Conservation (phyloP, 1,140 invertebrate species). For the Papilio aristodemus region DNA sequence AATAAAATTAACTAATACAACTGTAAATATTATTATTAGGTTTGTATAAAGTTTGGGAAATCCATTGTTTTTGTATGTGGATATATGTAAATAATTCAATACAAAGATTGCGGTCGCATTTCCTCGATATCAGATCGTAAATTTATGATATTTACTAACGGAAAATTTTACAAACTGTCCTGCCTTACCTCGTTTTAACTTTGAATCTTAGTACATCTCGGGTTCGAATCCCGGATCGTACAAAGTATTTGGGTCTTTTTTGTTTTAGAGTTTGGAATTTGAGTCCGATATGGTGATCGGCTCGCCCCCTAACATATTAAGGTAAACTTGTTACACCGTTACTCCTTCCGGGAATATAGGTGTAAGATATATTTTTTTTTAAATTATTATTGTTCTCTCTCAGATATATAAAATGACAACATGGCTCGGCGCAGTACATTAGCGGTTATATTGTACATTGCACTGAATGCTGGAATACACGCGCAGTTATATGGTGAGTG, state of each 20-base stretch:
- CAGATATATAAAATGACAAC: slow-evolving; percentile 20
- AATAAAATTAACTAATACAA: too few species aligned
- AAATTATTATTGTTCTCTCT: neutral
- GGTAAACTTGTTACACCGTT: too few species aligned
- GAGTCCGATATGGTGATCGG: too few species aligned
- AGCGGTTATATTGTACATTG: neutral
- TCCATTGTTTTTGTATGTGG: neutral
- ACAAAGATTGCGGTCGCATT: neutral
- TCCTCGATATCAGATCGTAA: neutral
- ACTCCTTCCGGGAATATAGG: too few species aligned
- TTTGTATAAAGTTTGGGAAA: neutral
- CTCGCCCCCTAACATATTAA: too few species aligned
- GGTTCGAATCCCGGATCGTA: too few species aligned
- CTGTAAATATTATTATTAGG: too few species aligned
- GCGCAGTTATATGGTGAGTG: slow-evolving; percentile 19
- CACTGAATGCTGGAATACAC: neutral
- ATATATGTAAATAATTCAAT: slow-evolving; percentile 7
- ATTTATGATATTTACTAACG: neutral
- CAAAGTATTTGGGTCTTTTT: too few species aligned
- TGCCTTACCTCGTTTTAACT: too few species aligned
- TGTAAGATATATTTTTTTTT: too few species aligned
- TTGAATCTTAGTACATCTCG: too few species aligned
- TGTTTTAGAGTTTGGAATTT: too few species aligned
- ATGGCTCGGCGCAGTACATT: slow-evolving; percentile 13
- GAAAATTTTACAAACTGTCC: neutral